Conservation (phyloP, 2,113 vertebrate species). For the Tretioscincus oriximinensis region DNA sequence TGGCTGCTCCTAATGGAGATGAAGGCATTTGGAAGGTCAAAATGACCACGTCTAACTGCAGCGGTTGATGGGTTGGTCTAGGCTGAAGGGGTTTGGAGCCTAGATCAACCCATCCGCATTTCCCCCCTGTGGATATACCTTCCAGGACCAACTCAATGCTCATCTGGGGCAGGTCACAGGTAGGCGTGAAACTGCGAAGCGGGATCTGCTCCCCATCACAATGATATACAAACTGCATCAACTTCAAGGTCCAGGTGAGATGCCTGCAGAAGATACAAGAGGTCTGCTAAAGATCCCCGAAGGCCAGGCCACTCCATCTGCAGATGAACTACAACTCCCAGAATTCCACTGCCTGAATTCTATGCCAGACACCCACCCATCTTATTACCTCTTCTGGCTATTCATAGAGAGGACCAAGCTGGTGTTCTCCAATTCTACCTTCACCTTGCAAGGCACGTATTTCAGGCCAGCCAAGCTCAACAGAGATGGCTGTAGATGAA, state of each 20-base stretch:
- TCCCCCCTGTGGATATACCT: conserved; percentile 71
- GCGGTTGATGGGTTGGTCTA: too few species aligned
- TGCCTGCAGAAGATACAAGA: conserved; percentile 72
- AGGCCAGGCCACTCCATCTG: too few species aligned
- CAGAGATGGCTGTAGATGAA: conserved; percentile 35
- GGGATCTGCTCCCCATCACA: conserved; percentile 85
- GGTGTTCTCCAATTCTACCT: conserved; percentile 89
- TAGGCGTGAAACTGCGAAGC: conserved; percentile 84
- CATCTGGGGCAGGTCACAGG: conserved; percentile 89
- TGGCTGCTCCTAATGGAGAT: too few species aligned
- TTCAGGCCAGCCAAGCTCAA: conserved; percentile 77
- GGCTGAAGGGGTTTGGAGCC: not conserved
- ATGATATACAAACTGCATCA: conserved; percentile 81
- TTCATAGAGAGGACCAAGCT: conserved; percentile 92
- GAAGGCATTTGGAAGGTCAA: too few species aligned
- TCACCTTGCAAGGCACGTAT: conserved; percentile 80
- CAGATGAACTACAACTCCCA: too few species aligned
- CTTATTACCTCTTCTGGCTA: conserved; percentile 89
- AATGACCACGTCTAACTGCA: not conserved
- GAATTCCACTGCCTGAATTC: not conserved
- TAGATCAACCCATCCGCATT: conserved; percentile 47
- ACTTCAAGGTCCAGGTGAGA: conserved; percentile 93
- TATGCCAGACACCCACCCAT: not conserved
- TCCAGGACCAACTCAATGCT: conserved; percentile 86
- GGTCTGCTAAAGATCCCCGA: fast-evolving